These are phyloP conservation scores for Lasioglossum vierecki DNA, from an alignment of 2,888 invertebrate genomes.

Conservation along the genomic window DNA sequence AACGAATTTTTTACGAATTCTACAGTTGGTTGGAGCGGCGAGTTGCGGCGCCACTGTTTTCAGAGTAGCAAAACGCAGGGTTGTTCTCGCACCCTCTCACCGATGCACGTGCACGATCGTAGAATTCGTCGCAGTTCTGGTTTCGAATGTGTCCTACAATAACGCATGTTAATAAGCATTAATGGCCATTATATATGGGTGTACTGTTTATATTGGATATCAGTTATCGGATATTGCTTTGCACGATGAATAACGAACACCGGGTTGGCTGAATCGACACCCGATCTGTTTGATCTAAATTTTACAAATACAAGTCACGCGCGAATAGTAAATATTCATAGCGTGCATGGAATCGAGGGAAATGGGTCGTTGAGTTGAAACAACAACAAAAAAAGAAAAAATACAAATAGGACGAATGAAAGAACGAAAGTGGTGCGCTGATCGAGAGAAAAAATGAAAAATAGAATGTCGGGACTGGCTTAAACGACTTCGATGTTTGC, in stretches of 20 bases:
- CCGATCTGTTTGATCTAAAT: neutral
- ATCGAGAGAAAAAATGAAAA: neutral
- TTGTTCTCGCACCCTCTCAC: conserved; percentile 50
- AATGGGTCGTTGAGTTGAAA: conserved; percentile 1
- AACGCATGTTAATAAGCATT: conserved; percentile 75
- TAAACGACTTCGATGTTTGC: neutral
- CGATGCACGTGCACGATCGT: conserved; percentile 73
- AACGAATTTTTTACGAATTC: neutral
- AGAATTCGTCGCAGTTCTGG: conserved; percentile 76
- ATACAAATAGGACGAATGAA: neutral
- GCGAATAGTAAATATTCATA: conserved; percentile 4
- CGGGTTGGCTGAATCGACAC: neutral
- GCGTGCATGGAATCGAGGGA: neutral
- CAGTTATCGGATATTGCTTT: conserved; percentile 40
- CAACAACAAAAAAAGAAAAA: neutral
- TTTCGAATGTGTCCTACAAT: conserved; percentile 69
- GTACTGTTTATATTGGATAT: conserved; percentile 72
- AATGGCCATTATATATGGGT: conserved; percentile 77
- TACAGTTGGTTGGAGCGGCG: neutral
- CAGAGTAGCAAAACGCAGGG: conserved; percentile 60
- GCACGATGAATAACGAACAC: neutral
- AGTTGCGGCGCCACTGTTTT: conserved; percentile 67
- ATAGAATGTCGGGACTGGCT: neutral
- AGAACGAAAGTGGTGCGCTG: neutral
- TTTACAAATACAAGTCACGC: neutral